phyloP scores from a whole-genome alignment of 2,113 vertebrate species.

The Neodon shergylaensis region DNA sequence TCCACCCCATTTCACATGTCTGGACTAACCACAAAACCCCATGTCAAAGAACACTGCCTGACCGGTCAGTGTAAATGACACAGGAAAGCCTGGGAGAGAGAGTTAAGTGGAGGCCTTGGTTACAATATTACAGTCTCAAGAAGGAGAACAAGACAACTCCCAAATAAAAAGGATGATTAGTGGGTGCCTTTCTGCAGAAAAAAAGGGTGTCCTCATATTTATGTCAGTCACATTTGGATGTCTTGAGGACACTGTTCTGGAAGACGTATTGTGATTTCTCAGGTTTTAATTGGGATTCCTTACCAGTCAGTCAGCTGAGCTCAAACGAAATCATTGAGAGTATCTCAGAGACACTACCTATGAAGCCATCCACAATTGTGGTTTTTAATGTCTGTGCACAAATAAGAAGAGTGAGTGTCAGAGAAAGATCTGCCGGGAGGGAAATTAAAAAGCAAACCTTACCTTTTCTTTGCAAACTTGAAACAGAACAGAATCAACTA shows the following conservation, averaged over 20 bases:
- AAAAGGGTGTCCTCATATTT: neutral
- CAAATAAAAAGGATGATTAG: neutral
- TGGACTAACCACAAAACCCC: neutral
- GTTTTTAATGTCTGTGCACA: neutral
- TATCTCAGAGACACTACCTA: neutral
- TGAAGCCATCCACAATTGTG: slow-evolving; percentile 21
- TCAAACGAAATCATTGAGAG: slow-evolving; percentile 23
- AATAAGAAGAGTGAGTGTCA: slow-evolving; percentile 40
- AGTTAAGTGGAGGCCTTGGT: neutral
- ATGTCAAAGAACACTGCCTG: neutral
- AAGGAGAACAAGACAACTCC: slow-evolving; percentile 49
- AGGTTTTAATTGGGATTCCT: neutral
- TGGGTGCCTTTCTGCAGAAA: neutral
- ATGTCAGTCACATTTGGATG: neutral
- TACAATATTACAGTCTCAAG: slow-evolving; percentile 38
- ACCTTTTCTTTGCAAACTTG: slow-evolving; percentile 25
- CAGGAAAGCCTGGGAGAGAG: neutral
- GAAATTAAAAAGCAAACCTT: slow-evolving; percentile 55
- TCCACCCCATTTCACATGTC: neutral
- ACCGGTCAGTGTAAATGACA: neutral
- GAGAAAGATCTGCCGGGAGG: slow-evolving; percentile 60
- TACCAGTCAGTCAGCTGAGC: slow-evolving; percentile 29
- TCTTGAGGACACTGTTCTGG: neutral
- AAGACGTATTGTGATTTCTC: neutral
- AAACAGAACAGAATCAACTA: slow-evolving; percentile 4